Conservation (phyloP, 2,888 invertebrate species). For the Rhogogaster chlorosoma region DNA sequence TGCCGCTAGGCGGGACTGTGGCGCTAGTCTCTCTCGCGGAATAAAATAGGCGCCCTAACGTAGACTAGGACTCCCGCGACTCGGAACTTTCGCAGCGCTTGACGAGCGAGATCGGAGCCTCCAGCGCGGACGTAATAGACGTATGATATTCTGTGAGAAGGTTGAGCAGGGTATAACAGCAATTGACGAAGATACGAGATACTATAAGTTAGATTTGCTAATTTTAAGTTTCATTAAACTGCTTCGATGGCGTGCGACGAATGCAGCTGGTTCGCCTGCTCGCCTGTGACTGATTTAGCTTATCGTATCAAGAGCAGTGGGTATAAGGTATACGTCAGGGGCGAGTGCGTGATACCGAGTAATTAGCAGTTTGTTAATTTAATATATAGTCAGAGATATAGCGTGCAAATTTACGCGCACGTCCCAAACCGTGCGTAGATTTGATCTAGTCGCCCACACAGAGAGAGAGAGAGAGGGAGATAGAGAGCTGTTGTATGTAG, state of each 20-base stretch:
- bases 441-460: background rate
- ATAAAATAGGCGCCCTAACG: background rate
- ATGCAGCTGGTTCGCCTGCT: background rate
- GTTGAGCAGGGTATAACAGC: background rate
- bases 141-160: background rate
- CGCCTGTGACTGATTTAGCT: background rate
- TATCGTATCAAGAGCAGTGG: background rate
- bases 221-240: slow-evolving; percentile 11
- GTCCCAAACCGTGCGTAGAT: background rate
- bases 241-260: background rate
- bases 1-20: background rate
- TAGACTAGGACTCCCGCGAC: background rate
- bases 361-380: slow-evolving; percentile 32
- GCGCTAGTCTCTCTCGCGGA: background rate
- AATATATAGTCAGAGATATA: slow-evolving; percentile 12
- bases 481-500: slow-evolving; percentile 37
- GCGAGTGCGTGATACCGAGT: slow-evolving; percentile 4
- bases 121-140: background rate
- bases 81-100: background rate
- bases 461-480: no score
- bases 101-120: background rate
- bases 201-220: background rate
- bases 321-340: background rate
- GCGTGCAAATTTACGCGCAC: slow-evolving; percentile 12
- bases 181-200: background rate